Conservation (phyloP, 2,113 vertebrate species). For the Cacatua alba region DNA sequence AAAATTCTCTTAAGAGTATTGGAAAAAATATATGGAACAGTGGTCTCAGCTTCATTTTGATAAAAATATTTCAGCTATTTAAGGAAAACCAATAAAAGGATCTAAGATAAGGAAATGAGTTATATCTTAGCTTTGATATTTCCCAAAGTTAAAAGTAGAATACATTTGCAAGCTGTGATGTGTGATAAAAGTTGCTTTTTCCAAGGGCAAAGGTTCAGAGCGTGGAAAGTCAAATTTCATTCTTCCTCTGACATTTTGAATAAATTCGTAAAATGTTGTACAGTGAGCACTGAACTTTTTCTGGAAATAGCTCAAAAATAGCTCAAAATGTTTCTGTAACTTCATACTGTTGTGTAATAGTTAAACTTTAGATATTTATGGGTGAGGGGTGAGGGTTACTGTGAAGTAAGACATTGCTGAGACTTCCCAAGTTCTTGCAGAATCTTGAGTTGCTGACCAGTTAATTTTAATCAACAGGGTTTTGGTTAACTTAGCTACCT, state of each 20-base stretch:
- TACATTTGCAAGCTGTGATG: not conserved
- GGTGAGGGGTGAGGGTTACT: not conserved
- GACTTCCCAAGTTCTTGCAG: not conserved
- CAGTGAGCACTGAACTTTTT: not conserved
- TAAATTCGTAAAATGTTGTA: not conserved
- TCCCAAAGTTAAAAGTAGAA: not conserved
- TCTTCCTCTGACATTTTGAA: not conserved
- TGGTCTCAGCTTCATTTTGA: not conserved
- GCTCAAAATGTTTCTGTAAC: not conserved
- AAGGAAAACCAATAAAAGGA: not conserved
- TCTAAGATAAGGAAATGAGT: not conserved
- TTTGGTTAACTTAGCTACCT: not conserved
- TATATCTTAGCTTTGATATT: not conserved
- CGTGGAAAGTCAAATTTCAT: not conserved
- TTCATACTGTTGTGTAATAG: not conserved
- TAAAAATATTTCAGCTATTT: not conserved
- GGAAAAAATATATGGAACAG: rapidly evolving
- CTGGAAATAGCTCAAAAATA: not conserved
- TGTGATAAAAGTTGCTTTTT: not conserved
- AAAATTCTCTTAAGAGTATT: not conserved
- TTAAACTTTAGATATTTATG: not conserved
- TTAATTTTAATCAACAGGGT: not conserved
- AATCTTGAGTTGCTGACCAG: too few relatives aligned
- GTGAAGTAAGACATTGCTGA: not conserved
- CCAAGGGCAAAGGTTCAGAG: not conserved